Percentiles rank a stretch among this genome's conserved stretches.
Evolutionary conservation across 2,797 vertebrate species (phyloP).

Genomic region (Morus bassanus): DNA sequence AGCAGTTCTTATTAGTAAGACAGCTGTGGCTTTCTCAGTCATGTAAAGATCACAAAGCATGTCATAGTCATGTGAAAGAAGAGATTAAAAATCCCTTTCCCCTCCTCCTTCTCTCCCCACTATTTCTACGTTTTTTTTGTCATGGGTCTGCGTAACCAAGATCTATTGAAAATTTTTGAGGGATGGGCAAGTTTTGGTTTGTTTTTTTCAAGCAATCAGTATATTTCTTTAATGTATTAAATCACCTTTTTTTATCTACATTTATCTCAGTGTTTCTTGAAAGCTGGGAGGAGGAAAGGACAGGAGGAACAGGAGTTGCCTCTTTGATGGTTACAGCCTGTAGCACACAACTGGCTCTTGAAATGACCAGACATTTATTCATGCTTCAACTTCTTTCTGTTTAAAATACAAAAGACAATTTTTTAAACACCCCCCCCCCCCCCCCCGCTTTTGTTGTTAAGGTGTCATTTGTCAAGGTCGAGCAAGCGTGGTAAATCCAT

Average conservation of each 20-base stretch:
- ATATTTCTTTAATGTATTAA: background rate
- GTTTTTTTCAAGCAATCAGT: background rate
- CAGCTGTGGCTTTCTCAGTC: background rate
- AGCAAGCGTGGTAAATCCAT: background rate
- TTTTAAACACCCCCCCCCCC: too few relatives aligned
- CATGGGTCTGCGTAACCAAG: background rate
- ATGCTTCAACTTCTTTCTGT: background rate
- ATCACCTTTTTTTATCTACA: background rate
- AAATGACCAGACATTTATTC: background rate
- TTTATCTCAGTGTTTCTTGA: background rate
- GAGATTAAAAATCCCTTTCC: background rate
- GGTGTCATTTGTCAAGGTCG: slow-evolving; percentile 46
- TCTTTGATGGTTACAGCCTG: background rate
- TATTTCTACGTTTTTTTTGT: background rate
- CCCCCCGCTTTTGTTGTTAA: background rate
- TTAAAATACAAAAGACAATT: background rate
- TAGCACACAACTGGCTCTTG: background rate
- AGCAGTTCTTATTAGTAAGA: background rate
- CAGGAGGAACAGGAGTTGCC: background rate
- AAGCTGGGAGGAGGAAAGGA: background rate
- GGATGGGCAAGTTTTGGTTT: accelerated
- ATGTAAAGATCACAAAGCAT: background rate
- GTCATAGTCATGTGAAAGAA: background rate
- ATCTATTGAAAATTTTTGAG: background rate
- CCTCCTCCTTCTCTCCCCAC: background rate